These are phyloP conservation scores for Cyrtonyx montezumae DNA, from an alignment of 2,113 vertebrate species.

Conservation along the genomic window DNA sequence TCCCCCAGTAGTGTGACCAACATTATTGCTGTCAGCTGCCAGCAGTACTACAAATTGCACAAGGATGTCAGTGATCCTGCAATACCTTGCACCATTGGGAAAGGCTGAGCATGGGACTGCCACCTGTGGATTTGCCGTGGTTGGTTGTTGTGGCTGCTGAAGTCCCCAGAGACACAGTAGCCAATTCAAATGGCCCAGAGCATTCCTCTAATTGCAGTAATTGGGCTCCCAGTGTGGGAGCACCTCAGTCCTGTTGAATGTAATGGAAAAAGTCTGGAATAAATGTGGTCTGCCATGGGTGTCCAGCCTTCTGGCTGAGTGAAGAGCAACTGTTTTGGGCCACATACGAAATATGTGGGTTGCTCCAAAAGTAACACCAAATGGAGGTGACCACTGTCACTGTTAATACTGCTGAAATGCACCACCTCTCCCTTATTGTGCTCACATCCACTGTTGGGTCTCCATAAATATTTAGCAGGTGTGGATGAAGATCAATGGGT, in stretches of 20 bases:
- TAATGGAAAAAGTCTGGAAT: background rate
- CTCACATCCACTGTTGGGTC: too few species aligned
- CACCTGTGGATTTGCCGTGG: background rate
- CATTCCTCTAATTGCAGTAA: rapidly evolving
- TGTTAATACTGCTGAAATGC: too few species aligned
- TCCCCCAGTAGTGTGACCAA: rapidly evolving
- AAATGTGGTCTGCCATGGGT: background rate
- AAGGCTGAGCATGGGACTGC: background rate
- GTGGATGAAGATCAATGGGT: too few species aligned
- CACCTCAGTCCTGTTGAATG: background rate
- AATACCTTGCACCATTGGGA: rapidly evolving
- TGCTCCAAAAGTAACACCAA: too few species aligned
- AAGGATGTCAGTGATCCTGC: background rate
- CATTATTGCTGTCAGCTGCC: background rate
- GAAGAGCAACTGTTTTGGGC: too few species aligned
- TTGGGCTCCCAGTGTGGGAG: rapidly evolving
- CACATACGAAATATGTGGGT: too few species aligned
- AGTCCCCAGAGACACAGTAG: background rate
- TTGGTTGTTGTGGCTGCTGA: background rate
- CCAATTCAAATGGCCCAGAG: background rate
- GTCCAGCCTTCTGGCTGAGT: too few species aligned
- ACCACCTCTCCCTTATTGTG: too few species aligned
- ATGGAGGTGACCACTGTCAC: too few species aligned
- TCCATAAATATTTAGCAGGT: too few species aligned
- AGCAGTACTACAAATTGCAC: rapidly evolving